A percentile compares a stretch with the other conserved stretches of the same genome.
These are phyloP conservation scores for Ormyrus labotus DNA, from an alignment of 2,888 invertebrate species.

Conservation along the genomic window DNA sequence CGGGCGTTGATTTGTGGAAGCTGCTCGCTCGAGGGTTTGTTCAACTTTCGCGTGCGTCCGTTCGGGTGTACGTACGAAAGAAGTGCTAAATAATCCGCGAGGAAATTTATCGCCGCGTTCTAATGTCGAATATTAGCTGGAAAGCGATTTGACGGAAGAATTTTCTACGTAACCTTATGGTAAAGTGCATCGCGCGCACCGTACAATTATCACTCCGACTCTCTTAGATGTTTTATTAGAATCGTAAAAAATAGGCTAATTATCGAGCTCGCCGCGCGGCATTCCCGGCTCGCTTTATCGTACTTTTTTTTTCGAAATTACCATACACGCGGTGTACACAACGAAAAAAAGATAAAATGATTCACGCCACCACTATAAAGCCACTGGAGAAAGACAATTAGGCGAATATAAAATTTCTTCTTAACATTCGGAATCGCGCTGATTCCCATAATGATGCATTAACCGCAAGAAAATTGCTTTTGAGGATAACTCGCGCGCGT, in stretches of 20 bases:
- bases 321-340: background rate
- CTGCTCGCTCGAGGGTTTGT: no score
- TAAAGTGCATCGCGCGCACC: no score
- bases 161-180: no score
- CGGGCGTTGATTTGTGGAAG: no score
- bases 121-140: no score
- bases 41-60: no score
- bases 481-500: slow-evolving; percentile 19
- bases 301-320: background rate
- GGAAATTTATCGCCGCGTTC: no score
- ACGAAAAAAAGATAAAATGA: slow-evolving; percentile 2
- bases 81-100: no score
- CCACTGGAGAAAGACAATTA: slow-evolving; percentile 21
- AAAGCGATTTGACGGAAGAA: no score
- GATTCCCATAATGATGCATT: slow-evolving; percentile 49
- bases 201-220: no score
- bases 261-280: background rate
- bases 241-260: background rate
- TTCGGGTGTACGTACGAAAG: no score
- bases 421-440: slow-evolving; percentile 27
- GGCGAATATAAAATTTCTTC: slow-evolving; percentile 34
- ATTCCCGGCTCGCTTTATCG: background rate
- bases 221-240: no score
- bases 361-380: background rate
- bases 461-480: slow-evolving; percentile 42